Base-by-base conservation (phyloP, 2,113 vertebrate genomes). In the Rutilus rutilus region DNA sequence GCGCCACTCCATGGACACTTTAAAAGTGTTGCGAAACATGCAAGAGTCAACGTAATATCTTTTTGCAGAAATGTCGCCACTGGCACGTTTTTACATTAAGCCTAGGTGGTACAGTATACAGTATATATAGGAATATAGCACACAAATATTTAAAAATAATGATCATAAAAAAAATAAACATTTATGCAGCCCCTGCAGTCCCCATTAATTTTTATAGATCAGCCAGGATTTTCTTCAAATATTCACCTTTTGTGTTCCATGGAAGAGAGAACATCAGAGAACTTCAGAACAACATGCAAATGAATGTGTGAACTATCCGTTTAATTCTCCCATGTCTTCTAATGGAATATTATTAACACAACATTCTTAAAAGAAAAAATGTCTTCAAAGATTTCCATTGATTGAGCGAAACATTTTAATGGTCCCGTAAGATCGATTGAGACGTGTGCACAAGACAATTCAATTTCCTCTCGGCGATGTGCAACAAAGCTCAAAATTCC, bases 401-500 rank as follows among this genome's bases (percentile, higher is more conserved):
- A 79, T 6, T 60, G 83, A 75, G 57, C 59, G 86, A 57, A 65
- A 60, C 62, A 23, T 36, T 30, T 74, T 19, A 27, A 33, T 52
- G 30, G 59, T 74, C 25, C 39, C 50, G 17, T 30, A 9, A 27
- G 39, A 87, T 69, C 17, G 59, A 75, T 82, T 62, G 87, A 81
- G 77, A 88, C 81, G 87, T 90, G 90, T 89, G 92, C 84, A 86
- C 87, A 88, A 89, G 87, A 90, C 86, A 90, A 92, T 91, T 91
- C 92, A 91, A 92, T 93, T 88, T 87, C 78, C 85, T 91, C 88
- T 85, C 76, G 83, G 89, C 4, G 82, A 86, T 91, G 90, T 88
- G 87, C n/a, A 90, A 88, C 91, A 93, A 94, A 92, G 92, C 93
- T 91, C 91, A 92, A 87, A 89, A 92, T 91, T 90, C 89, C 83